Conservation (phyloP, 2,888 invertebrate species). For the Baronia brevicornis region DNA sequence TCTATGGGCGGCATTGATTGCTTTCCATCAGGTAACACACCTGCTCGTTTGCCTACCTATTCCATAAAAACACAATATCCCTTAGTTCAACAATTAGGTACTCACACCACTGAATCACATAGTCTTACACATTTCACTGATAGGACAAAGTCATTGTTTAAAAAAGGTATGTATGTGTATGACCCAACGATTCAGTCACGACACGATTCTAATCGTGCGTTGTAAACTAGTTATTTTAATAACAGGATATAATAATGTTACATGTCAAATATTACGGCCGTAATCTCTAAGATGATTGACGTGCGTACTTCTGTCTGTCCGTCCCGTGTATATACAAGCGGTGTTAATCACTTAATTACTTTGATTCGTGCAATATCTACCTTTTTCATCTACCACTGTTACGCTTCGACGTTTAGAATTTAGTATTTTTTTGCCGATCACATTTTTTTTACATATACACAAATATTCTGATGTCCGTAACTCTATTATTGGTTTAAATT, state of each 20-base stretch:
- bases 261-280: conserved; percentile 18
- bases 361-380: conserved; percentile 18
- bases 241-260: conserved; percentile 20
- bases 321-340: conserved; percentile 16
- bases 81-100: no score
- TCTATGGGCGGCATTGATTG: no score
- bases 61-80: no score
- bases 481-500: no score
- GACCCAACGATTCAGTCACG: conserved; percentile 8
- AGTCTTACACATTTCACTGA: no score
- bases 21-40: no score
- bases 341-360: conserved; percentile 34
- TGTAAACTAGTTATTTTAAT: conserved; percentile 16
- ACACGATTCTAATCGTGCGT: conserved; percentile 9
- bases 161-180: conserved; percentile 5
- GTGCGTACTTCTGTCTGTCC: conserved; percentile 20
- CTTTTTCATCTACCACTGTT: conserved; percentile 20
- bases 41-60: no score
- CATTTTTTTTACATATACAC: background rate
- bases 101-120: no score
- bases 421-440: conserved; percentile 5
- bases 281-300: conserved; percentile 29
- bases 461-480: no score
- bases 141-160: no score
- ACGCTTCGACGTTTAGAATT: conserved; percentile 6